phyloP scores from a whole-genome alignment of 2,797 vertebrate species.

The Spatula clypeata region DNA sequence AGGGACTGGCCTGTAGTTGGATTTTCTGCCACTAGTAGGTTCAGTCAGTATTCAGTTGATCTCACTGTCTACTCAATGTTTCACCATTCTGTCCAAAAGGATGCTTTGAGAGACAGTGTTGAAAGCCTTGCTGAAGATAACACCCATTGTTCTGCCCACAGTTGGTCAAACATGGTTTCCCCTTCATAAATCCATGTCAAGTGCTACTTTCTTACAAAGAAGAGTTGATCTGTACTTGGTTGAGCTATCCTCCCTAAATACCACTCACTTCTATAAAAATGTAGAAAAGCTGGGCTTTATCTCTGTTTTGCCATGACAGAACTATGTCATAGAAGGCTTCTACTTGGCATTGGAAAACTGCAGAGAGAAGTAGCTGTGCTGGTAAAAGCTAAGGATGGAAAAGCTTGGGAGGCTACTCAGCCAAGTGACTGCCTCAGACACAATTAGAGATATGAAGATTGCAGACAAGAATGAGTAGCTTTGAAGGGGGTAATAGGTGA shows the following conservation, averaged over 20 bases:
- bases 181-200: not conserved
- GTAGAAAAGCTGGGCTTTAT: not conserved
- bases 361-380: not conserved
- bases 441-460: not conserved
- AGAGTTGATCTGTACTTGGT: not conserved
- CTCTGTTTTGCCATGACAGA: not conserved
- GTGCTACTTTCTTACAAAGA: not conserved
- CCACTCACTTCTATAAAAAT: not conserved
- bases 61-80: not conserved
- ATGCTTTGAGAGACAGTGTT: not conserved
- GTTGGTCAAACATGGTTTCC: not conserved
- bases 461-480: not conserved
- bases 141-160: not conserved
- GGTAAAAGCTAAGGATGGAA: not conserved
- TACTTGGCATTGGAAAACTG: not conserved
- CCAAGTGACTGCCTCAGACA: not conserved
- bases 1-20: no score
- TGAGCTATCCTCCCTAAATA: not conserved
- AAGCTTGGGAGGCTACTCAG: not conserved
- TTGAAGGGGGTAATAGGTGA: not conserved
- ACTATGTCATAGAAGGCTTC: not conserved
- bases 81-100: not conserved
- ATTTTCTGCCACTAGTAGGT: no score
- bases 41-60: not conserved
- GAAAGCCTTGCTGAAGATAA: not conserved